These are phyloP conservation scores for Cacatua alba DNA, from an alignment of 2,113 vertebrate genomes.

Conservation along the genomic window DNA sequence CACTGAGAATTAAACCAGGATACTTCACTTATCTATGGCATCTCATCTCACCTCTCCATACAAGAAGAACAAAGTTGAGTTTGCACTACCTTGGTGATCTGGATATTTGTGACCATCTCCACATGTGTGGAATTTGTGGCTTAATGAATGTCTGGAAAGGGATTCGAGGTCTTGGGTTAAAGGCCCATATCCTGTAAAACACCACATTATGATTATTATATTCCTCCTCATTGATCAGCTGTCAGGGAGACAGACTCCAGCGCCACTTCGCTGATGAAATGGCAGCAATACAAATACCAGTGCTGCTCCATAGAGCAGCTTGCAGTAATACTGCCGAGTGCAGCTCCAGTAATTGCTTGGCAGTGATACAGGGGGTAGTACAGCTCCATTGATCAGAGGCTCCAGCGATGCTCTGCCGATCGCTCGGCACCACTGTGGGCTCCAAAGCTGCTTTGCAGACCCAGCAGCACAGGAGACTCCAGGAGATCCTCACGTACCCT, in stretches of 20 bases:
- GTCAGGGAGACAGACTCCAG: conserved; percentile 5
- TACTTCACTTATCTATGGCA: background rate
- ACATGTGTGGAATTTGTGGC: rapidly evolving
- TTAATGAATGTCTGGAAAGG: background rate
- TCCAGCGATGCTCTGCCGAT: background rate
- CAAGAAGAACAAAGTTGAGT: background rate
- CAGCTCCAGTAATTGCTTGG: background rate
- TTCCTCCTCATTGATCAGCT: background rate
- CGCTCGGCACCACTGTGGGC: background rate
- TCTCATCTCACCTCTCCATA: background rate
- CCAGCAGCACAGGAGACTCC: background rate
- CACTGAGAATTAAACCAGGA: background rate
- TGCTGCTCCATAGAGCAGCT: background rate
- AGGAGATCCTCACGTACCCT: background rate
- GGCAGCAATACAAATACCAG: background rate
- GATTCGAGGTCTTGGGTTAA: background rate
- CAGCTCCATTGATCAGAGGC: background rate
- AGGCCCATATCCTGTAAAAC: background rate
- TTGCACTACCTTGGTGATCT: background rate
- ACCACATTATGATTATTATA: background rate
- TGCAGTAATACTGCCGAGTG: background rate
- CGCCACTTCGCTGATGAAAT: background rate
- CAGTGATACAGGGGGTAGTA: background rate
- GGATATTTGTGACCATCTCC: background rate
- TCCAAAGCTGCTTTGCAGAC: background rate